phyloP scores from a whole-genome alignment of 1,140 invertebrate genomes.

The Tetragonula clypearis region DNA sequence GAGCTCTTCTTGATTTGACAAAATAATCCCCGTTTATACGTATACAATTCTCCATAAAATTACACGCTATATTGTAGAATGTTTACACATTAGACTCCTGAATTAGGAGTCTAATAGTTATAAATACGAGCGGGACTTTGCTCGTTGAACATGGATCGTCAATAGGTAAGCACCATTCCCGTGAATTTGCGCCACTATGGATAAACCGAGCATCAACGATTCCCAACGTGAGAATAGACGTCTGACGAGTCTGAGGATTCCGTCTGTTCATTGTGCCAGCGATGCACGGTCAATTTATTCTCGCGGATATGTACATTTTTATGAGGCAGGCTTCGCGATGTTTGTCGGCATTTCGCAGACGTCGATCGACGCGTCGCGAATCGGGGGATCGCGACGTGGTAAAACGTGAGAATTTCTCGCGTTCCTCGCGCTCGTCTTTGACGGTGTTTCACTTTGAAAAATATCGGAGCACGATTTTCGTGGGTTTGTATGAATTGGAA shows the following conservation, averaged over 20 bases:
- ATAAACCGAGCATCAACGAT: slow-evolving; percentile 31
- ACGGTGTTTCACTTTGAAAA: neutral
- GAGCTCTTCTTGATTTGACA: too few species aligned
- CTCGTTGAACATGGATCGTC: slow-evolving; percentile 20
- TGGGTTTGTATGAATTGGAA: neutral
- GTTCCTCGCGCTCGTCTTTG: too few species aligned
- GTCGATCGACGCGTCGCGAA: neutral
- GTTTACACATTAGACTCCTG: too few species aligned
- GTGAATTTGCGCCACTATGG: slow-evolving; percentile 40
- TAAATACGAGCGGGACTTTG: slow-evolving; percentile 46
- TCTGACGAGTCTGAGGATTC: neutral
- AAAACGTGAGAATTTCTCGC: neutral
- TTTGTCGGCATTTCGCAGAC: neutral
- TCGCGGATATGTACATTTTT: slow-evolving; percentile 7
- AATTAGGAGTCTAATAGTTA: slow-evolving; percentile 14
- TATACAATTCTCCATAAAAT: too few species aligned
- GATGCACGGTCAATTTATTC: neutral
- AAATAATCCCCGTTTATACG: too few species aligned
- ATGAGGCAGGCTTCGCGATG: neutral
- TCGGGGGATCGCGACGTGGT: neutral
- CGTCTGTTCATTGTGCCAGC: neutral
- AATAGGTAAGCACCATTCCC: neutral
- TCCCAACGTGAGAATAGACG: slow-evolving; percentile 27
- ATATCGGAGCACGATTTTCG: neutral
- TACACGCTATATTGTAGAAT: too few species aligned